A percentile compares a stretch with the other conserved stretches of the same genome.
These are phyloP conservation scores for Hetaerina titia DNA, from an alignment of 2,888 invertebrate genomes.

Conservation along the genomic window DNA sequence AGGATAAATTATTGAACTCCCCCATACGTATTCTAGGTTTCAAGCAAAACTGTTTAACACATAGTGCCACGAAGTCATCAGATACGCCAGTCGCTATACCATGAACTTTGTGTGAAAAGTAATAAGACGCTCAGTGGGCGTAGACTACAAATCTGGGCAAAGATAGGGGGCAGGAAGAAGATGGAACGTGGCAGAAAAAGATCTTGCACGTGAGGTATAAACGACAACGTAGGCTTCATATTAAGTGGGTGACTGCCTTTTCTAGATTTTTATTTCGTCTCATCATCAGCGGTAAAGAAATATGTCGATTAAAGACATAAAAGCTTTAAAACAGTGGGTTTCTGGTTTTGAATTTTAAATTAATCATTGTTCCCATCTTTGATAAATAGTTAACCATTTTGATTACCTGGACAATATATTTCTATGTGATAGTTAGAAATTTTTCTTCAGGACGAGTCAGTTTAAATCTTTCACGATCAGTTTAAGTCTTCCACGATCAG, in stretches of 20 bases:
- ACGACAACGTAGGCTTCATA: not conserved
- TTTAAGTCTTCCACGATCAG: too few relatives aligned
- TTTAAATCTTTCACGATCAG: not conserved
- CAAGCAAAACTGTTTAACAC: too few relatives aligned
- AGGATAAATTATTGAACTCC: too few relatives aligned
- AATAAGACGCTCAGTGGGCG: too few relatives aligned
- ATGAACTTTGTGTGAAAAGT: too few relatives aligned
- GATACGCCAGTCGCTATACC: too few relatives aligned
- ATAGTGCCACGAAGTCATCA: too few relatives aligned
- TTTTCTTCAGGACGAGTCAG: not conserved
- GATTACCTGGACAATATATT: not conserved
- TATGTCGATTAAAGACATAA: not conserved
- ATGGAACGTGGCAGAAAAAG: too few relatives aligned
- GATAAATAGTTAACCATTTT: not conserved
- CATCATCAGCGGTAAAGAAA: not conserved
- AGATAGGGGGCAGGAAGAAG: too few relatives aligned
- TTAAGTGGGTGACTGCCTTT: not conserved
- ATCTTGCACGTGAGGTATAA: too few relatives aligned
- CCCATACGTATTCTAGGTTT: too few relatives aligned
- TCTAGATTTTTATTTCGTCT: not conserved
- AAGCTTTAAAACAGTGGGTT: not conserved
- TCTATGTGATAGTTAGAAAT: not conserved
- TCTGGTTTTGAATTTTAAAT: not conserved
- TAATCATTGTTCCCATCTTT: not conserved
- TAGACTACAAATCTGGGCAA: too few relatives aligned